These are phyloP conservation scores for Myopa tessellatipennis DNA, from an alignment of 2,888 invertebrate species.

Conservation along the genomic window DNA sequence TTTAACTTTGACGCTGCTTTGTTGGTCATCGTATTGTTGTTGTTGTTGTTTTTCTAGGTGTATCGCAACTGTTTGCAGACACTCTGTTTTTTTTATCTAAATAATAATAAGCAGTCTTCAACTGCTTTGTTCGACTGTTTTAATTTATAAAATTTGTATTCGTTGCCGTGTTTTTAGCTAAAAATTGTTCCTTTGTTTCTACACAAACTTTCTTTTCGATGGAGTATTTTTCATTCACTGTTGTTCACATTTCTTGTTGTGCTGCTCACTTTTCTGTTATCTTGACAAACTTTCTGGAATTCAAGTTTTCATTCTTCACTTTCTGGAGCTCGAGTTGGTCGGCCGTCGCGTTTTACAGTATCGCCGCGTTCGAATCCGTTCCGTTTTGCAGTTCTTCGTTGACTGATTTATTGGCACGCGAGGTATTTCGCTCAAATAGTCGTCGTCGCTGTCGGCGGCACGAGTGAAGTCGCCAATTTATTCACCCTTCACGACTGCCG, in stretches of 20 bases:
- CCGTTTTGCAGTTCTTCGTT: slow-evolving; percentile 46
- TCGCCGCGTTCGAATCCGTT: slow-evolving; percentile 18
- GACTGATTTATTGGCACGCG: slow-evolving; percentile 52
- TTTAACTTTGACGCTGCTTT: slow-evolving; percentile 22
- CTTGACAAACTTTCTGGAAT: background rate
- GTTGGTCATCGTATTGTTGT: background rate
- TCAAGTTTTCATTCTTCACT: slow-evolving; percentile 26
- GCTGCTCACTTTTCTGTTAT: background rate
- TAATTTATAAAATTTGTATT: no score
- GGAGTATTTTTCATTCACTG: background rate
- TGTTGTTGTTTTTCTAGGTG: slow-evolving; percentile 9
- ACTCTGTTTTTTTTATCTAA: background rate
- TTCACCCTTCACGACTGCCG: slow-evolving; percentile 9
- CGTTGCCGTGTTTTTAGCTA: no score
- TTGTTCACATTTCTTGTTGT: background rate
- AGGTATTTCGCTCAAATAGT: slow-evolving; percentile 48
- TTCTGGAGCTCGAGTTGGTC: slow-evolving; percentile 23
- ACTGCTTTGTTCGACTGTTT: no score
- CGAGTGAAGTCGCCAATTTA: slow-evolving; percentile 13
- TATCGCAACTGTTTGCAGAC: slow-evolving; percentile 25
- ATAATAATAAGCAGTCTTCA: no score
- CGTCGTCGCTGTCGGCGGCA: background rate
- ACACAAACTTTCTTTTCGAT: background rate
- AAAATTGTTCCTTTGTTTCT: background rate
- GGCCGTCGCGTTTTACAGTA: background rate